Base-by-base conservation (phyloP, 1,140 invertebrate genomes). In the Megalonaias nervosa region DNA sequence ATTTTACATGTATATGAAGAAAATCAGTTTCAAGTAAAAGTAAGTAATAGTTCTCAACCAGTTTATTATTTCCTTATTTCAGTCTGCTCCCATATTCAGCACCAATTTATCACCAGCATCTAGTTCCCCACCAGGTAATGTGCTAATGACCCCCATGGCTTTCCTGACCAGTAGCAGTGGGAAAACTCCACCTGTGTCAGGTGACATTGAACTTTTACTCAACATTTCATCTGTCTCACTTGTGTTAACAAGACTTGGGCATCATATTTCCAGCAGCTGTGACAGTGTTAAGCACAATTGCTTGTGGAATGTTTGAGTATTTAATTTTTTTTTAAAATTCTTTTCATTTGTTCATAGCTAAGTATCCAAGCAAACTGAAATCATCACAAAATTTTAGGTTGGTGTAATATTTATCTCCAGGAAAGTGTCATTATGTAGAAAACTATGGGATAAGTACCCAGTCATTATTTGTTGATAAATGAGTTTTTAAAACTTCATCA, bases 101-200 rank as follows among this genome's bases (percentile, higher is more conserved):
- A 13, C 65, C 21, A 59, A 19, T 23, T 48, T 78, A 55, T 64
- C 76, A 1, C 1, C 58, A 26, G 76, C 76, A 48, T 71, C 71
- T 9, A 60, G 71, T 38, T 78, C 76, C 2, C 48, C 69, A 13
- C 26, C 70, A 16, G 9, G 38, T 48, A 78, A 70, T 64, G 71
- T 73, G 61, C 26, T 78, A 9, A 55, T 78, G 56, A 69, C 76
- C 61, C 76, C 76, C 2, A 73, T 73, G 70, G 76, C 76, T 38
- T 78, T 78, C 59, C 0, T 74, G 6, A 56, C 76, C 61, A 69
- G 71, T 59, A 26, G 71, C 17, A 57, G 58, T 11, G 38, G 64
- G 56, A 74, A 73, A 62, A 73, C 76, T 57, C 70, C 75, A 19
- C 75, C 75, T 16, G 70, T 64, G 21, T 31, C 67, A 23, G 31